Conservation (phyloP, 2,888 invertebrate genomes). For the Smittia aterrima region DNA sequence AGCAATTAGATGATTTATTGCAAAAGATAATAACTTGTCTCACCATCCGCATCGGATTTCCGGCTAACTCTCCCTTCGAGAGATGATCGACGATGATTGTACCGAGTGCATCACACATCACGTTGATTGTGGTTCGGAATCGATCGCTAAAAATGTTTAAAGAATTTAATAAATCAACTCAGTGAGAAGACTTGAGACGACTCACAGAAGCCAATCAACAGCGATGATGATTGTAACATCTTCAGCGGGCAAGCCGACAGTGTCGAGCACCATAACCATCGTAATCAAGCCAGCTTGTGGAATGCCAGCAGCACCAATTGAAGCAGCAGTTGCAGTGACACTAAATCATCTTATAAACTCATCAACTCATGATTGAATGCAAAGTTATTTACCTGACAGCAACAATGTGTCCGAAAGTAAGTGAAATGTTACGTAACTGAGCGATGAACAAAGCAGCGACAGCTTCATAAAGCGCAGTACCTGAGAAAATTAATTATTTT, state of each 20-base stretch:
- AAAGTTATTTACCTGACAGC: constrained; percentile 77
- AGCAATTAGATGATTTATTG: background rate
- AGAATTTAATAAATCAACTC: constrained; percentile 28
- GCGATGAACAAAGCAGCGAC: constrained; percentile 98
- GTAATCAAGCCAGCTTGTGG: constrained; percentile 94
- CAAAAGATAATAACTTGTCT: constrained; percentile 16
- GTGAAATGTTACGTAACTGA: constrained; percentile 78
- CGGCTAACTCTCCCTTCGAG: constrained; percentile 69
- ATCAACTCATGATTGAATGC: no score
- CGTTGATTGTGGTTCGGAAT: constrained; percentile 87
- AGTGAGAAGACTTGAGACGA: constrained; percentile 45
- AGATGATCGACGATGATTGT: constrained; percentile 87
- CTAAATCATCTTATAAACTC: constrained; percentile 54
- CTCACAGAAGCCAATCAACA: constrained; percentile 90
- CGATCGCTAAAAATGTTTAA: constrained; percentile 69
- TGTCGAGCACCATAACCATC: constrained; percentile 93
- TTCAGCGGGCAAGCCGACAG: constrained; percentile 84
- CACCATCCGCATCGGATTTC: constrained; percentile 45
- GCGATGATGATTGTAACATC: constrained; percentile 88
- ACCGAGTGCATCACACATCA: constrained; percentile 92
- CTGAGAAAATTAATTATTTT: constrained; percentile 48
- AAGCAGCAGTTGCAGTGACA: constrained; percentile 93
- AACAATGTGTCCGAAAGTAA: constrained; percentile 84
- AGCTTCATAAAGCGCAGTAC: constrained; percentile 95
- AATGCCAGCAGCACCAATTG: constrained; percentile 96